A percentile compares a stretch with the other conserved stretches of the same genome.
These are phyloP conservation scores for Pherbina coryleti DNA, from an alignment of 2,888 invertebrate genomes.

Conservation along the genomic window DNA sequence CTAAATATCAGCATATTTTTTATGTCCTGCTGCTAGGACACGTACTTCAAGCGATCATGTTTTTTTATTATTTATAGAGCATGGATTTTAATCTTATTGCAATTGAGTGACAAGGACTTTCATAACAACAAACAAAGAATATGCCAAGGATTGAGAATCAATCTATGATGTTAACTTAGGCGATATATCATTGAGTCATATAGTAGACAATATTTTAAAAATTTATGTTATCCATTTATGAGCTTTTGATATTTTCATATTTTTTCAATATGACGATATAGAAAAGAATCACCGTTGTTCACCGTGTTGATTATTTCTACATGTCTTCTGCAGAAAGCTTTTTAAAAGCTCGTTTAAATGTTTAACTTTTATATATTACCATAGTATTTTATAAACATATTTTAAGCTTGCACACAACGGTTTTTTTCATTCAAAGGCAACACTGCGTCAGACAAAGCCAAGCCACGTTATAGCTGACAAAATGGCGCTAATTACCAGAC, in stretches of 20 bases:
- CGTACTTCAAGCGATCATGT: slow-evolving; percentile 11
- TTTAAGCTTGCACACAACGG: neutral
- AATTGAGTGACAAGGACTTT: no score
- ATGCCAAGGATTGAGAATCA: no score
- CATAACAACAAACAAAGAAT: no score
- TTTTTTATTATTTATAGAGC: neutral
- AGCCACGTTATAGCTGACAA: neutral
- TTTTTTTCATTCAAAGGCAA: neutral
- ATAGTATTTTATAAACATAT: neutral
- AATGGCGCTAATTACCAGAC: slow-evolving; percentile 16
- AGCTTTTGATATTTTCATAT: no score
- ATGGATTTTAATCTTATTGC: neutral
- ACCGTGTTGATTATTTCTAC: no score
- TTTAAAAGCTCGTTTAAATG: neutral
- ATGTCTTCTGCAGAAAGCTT: no score
- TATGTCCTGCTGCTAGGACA: neutral
- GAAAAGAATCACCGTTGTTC: no score
- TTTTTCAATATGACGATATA: no score
- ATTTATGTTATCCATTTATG: no score
- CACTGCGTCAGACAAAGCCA: neutral
- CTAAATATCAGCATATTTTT: neutral
- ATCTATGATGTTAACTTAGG: no score
- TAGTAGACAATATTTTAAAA: no score
- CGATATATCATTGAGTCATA: no score
- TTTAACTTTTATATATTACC: neutral